Evolutionary conservation across 2,797 vertebrate genomes (phyloP), one percentile per base, ranked within the genome.

Genomic region (Champsocephalus gunnari): DNA sequence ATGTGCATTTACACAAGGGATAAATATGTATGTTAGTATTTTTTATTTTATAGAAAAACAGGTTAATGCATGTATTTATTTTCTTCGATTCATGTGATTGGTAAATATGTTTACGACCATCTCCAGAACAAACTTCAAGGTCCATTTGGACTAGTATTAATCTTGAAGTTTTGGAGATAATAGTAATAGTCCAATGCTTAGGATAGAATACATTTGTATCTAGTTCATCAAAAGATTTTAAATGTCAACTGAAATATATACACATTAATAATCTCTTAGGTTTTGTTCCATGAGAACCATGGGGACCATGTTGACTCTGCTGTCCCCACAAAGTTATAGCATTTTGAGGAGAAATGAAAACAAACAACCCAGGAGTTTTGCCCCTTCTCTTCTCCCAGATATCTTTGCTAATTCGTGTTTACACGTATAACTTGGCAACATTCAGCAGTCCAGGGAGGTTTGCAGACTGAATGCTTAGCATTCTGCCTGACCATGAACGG

Each of bases 381-480:
- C 41, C 80, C n/a, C 10, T 3, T n/a, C 57, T 28, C 38, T 73
- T 60, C 56, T 41, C 64, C 62, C 60, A 50, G 47, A 80, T 58
- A 17, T 80, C 7, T 66, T 49, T 47, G 51, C 11, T 12, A 9
- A 62, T 59, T 67, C 4, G 21, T 57, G 34, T 80, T 28, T 5
- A 12, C 73, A 66, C 9, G 6, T 78, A 73, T 61, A 51, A 17
- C 53, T 80, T 85, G 77, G 75, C 74, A 69, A 12, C 51, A 17
- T 34, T 47, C 2, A 34, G 3, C 61, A 14, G 19, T 62, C 59
- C 45, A 14, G 43, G 13, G 47, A 48, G 45, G 47, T 57, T 77
- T 66, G 13, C 45, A 51, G 60, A 64, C 44, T 75, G 63, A 53
- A 17, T 11, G 24, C 55, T 84, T 21, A 84, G 84, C 73, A 69